Evolutionary conservation across 2,888 invertebrate species (phyloP).

Genomic region (Acrobasis consociella): DNA sequence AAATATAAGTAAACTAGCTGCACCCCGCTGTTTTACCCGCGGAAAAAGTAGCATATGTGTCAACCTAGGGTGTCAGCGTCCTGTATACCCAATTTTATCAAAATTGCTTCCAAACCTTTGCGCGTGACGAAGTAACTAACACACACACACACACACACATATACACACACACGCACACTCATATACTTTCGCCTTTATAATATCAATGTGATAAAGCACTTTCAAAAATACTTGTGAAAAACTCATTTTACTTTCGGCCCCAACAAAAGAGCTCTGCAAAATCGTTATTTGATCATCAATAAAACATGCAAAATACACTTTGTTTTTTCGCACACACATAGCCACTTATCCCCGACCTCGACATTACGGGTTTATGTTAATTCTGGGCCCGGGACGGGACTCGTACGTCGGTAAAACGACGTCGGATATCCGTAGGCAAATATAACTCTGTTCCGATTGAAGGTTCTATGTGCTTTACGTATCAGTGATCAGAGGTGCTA

Average conservation of each 20-base stretch:
- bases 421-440: slow-evolving; percentile 12
- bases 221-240: background rate
- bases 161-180: too few species aligned
- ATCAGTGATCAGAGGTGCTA: slow-evolving; percentile 8
- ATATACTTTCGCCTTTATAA: too few species aligned
- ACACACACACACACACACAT: too few species aligned
- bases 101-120: too few species aligned
- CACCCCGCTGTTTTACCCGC: too few species aligned
- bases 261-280: background rate
- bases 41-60: too few species aligned
- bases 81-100: too few species aligned
- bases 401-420: slow-evolving; percentile 6
- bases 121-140: too few species aligned
- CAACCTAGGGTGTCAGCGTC: too few species aligned
- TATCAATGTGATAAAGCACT: too few species aligned
- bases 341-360: background rate
- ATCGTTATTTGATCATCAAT: slow-evolving; percentile 13
- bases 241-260: background rate
- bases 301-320: slow-evolving; percentile 16
- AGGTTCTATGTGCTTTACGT: slow-evolving; percentile 8
- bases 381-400: background rate
- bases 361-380: slow-evolving; percentile 13
- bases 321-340: slow-evolving; percentile 6
- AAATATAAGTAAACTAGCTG: background rate
- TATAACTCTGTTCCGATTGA: slow-evolving; percentile 8